Evolutionary conservation across 2,113 vertebrate genomes (phyloP), one percentile per base, ranked within the genome.

Genomic region (Chloebia gouldiae): DNA sequence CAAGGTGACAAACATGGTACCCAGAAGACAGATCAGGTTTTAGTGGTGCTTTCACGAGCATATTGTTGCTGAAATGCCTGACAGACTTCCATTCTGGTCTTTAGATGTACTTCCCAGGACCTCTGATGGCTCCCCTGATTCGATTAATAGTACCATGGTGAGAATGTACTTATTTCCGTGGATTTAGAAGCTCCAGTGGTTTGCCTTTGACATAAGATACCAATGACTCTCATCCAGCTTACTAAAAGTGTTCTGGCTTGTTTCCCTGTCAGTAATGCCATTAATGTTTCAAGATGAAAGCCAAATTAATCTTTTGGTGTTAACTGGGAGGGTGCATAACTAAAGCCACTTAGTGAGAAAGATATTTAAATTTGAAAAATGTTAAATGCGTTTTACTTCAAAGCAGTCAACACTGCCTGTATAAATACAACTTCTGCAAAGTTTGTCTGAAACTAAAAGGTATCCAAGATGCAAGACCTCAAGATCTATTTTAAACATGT

Each of bases 141-240:
- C 97, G 81, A 97, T 98, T 98, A 98, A 98, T 97, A 97, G 97
- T 94, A 97, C 93, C 91, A 77, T 86, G 82, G 86, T 96, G 94
- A 97, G 97, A 98, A 92, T 78, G 91, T 95, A 97, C 98, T 98
- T 96, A 98, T 98, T 98, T 98, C 71, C 92, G 86, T 83, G 86
- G 65, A 96, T 97, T 96, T 95, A 96, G 96, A 97, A 92, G 86
- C 95, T 97, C 94, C 88, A 92, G 91, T 96, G 96, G 50, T 68
- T 97, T 97, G 69, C 40, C 81, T 88, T 97, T 97, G 96, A 97
- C 79, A 88, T 97, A 97, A 97, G 97, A 97, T 96, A 98, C 91
- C 94, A 96, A 96, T 97, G 96, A 98, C 91, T 94, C 92, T 96
- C 86, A 96, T 97, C 91, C 96, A 96, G 88, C 84, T 97, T 97